phyloP scores from a whole-genome alignment of 2,797 vertebrate species.

The Hapalemur alaotrensis region DNA sequence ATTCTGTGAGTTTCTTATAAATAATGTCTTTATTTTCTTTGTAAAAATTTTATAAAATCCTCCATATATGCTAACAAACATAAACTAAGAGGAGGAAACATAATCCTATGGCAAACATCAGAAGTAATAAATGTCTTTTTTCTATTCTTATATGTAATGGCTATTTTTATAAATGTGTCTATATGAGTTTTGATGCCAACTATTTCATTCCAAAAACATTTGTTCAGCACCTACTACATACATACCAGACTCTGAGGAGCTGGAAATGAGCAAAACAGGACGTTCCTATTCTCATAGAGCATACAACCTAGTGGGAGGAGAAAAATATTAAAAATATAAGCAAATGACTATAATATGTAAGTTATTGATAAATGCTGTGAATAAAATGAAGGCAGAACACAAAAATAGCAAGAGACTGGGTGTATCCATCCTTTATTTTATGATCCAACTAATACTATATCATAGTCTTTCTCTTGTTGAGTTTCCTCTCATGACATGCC shows the following conservation, averaged over 20 bases:
- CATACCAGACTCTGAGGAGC: neutral
- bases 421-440: neutral
- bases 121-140: neutral
- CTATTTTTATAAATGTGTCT: neutral
- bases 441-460: neutral
- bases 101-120: neutral
- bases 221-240: neutral
- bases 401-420: neutral
- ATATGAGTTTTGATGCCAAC: neutral
- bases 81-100: neutral
- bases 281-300: neutral
- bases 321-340: neutral
- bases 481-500: neutral
- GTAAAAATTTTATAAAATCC: neutral
- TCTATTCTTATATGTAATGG: neutral
- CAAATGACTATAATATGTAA: neutral
- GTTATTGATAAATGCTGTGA: neutral
- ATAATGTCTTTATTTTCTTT: neutral
- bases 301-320: neutral
- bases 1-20: neutral
- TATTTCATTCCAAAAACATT: neutral
- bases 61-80: neutral
- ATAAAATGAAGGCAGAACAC: neutral
- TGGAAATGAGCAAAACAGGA: neutral
- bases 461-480: neutral